These are phyloP conservation scores for Prunella himalayana DNA, from an alignment of 2,113 vertebrate species.

Conservation along the genomic window DNA sequence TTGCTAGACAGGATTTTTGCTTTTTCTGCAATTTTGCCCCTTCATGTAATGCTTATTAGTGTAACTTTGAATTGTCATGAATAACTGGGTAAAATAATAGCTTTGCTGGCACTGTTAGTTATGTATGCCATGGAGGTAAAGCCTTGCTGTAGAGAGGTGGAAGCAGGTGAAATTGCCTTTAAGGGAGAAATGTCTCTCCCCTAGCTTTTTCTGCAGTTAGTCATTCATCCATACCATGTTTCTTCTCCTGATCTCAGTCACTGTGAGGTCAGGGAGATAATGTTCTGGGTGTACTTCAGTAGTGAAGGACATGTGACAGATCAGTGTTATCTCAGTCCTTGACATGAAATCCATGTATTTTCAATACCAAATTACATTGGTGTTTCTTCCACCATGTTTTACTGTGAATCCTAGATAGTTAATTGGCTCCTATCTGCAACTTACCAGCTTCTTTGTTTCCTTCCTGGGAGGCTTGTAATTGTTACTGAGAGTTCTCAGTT, in stretches of 20 bases:
- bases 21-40: not conserved
- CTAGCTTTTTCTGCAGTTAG: not conserved
- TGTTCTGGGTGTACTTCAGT: not conserved
- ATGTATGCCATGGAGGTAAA: not conserved
- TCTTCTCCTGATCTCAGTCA: not conserved
- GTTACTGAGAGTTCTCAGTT: not conserved
- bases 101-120: not conserved
- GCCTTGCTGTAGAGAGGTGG: not conserved
- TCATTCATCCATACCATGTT: not conserved
- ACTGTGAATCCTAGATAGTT: not conserved
- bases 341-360: not conserved
- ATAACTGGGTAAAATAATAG: not conserved
- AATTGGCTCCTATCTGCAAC: not conserved
- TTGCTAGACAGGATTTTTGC: not conserved
- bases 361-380: not conserved
- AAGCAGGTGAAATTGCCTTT: not conserved
- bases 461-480: not conserved
- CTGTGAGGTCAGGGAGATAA: fast-evolving
- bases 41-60: not conserved
- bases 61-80: not conserved
- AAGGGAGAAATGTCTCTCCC: not conserved
- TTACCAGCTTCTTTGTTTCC: not conserved
- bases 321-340: not conserved
- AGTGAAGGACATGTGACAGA: not conserved
- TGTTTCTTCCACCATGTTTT: not conserved